A percentile compares a stretch with the other conserved stretches of the same genome.
Evolutionary conservation across 2,888 invertebrate genomes (phyloP).

Genomic region (Acleris literana): DNA sequence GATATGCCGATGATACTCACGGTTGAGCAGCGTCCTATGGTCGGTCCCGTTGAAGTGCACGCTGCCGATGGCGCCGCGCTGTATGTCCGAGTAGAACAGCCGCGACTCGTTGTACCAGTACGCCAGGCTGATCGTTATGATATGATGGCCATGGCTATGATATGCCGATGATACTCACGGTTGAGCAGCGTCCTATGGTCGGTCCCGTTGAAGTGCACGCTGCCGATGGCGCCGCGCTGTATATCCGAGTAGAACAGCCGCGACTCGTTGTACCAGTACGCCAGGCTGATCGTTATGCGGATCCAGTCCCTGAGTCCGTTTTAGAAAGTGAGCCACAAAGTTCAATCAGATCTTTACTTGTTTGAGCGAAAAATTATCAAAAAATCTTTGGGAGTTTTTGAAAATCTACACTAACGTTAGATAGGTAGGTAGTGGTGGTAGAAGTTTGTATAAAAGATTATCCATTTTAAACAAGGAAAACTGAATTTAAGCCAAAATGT

Average conservation of each 20-base stretch:
- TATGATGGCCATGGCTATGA: too few relatives aligned
- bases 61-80: slow-evolving; percentile 91
- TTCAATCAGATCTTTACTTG: background rate
- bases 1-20: slow-evolving; percentile 65
- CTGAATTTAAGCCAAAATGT: too few relatives aligned
- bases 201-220: slow-evolving; percentile 91
- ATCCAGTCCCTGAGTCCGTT: slow-evolving; percentile 84
- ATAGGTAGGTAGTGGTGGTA: too few relatives aligned
- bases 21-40: slow-evolving; percentile 87
- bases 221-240: slow-evolving; percentile 92
- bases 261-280: slow-evolving; percentile 88
- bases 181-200: slow-evolving; percentile 87
- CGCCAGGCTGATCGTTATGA: slow-evolving; percentile 92
- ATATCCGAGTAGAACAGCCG: slow-evolving; percentile 95
- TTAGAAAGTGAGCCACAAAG: background rate
- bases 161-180: slow-evolving; percentile 70
- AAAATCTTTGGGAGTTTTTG: too few relatives aligned
- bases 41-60: slow-evolving; percentile 91
- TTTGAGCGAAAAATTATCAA: too few relatives aligned
- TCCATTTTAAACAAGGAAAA: too few relatives aligned
- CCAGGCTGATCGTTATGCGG: slow-evolving; percentile 93
- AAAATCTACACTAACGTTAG: too few relatives aligned
- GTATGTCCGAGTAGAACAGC: slow-evolving; percentile 95
- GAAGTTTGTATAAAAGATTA: too few relatives aligned
- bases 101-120: slow-evolving; percentile 88